phyloP scores from a whole-genome alignment of 2,797 vertebrate species.

The Pseudocheirus occidentalis region DNA sequence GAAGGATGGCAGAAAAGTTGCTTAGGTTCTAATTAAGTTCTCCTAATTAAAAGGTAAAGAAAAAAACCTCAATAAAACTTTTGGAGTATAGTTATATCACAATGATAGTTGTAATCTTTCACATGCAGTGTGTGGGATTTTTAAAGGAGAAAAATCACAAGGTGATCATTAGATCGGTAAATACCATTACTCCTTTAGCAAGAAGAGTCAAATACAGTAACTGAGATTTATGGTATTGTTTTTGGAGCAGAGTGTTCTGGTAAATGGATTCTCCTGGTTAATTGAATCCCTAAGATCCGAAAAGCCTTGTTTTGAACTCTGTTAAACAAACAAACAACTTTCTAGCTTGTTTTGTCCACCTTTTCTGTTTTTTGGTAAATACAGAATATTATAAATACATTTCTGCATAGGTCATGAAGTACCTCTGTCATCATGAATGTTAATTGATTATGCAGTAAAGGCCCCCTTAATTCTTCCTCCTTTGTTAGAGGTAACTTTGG shows the following conservation, averaged over 20 bases:
- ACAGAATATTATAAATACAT: not conserved
- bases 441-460: not conserved
- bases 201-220: not conserved
- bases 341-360: not conserved
- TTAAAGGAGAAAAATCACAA: not conserved
- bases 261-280: not conserved
- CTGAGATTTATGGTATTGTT: not conserved
- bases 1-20: not conserved
- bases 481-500: not conserved
- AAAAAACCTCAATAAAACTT: not conserved
- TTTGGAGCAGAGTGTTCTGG: not conserved
- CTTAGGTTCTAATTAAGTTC: not conserved
- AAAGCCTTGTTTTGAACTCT: not conserved
- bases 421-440: not conserved
- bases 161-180: not conserved
- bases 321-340: not conserved
- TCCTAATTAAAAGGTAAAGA: not conserved
- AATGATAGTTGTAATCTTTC: not conserved
- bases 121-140: not conserved
- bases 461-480: not conserved
- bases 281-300: not conserved
- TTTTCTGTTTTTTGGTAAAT: not conserved
- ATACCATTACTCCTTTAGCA: not conserved
- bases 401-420: not conserved
- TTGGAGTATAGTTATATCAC: not conserved